These are phyloP conservation scores for Pseudobourletiella spinata DNA, from an alignment of 1,140 invertebrate genomes.

Conservation along the genomic window DNA sequence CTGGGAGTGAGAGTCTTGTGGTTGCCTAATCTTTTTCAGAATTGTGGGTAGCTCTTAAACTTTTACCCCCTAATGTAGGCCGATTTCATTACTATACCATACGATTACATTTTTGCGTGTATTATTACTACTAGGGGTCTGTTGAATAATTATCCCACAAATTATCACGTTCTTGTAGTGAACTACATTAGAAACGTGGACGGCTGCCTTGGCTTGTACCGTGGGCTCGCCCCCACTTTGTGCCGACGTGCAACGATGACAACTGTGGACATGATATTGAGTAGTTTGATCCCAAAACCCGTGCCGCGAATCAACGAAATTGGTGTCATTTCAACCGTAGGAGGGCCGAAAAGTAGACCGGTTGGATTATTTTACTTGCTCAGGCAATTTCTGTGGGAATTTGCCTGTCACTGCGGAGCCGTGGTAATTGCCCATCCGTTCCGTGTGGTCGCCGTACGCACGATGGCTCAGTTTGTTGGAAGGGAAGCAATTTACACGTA, in stretches of 20 bases:
- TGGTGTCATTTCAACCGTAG: background rate
- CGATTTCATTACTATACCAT: background rate
- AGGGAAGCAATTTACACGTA: conserved; percentile 69
- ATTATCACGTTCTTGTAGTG: background rate
- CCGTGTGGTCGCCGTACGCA: conserved; percentile 57
- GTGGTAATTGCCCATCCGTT: conserved; percentile 79
- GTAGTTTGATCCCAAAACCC: background rate
- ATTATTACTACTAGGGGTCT: too few species aligned
- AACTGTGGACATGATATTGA: background rate
- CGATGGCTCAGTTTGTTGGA: conserved; percentile 89
- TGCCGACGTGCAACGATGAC: background rate
- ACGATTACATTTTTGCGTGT: background rate
- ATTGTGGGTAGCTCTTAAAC: background rate
- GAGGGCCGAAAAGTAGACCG: background rate
- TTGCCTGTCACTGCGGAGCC: conserved; percentile 42
- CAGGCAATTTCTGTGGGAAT: background rate
- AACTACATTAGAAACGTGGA: background rate
- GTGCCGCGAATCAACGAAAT: background rate
- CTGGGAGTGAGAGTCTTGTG: background rate
- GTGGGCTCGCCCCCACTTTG: background rate
- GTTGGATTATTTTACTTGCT: background rate
- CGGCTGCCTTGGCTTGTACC: background rate
- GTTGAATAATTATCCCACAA: too few species aligned
- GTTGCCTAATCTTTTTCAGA: background rate
- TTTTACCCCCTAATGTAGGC: background rate